Base-by-base conservation (phyloP, 2,797 vertebrate genomes). In the Sylvia borin region DNA sequence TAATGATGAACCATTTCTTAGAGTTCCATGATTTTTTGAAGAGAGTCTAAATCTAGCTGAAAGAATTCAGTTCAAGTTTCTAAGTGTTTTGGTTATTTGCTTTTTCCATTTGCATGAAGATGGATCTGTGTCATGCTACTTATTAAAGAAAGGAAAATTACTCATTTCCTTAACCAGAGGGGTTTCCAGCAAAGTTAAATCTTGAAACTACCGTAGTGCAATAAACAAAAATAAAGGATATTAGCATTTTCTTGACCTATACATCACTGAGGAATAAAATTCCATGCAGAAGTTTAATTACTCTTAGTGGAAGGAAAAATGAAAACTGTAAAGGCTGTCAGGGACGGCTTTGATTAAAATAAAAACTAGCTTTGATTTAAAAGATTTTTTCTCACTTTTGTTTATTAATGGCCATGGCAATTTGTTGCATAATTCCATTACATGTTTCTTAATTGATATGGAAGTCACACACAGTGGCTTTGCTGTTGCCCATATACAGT, bases 401-500 rank as follows among this genome's bases (percentile, higher is more conserved):
- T 68, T 65, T 90, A 86, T 67, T 87, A 93, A 71, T 61, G 73
- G 5, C 9, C 25, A 54, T 42, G 83, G 8, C 5, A 77, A 77
- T 84, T 77, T 72, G 5, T 48, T 80, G 74, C 4, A 1, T 51
- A 90, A 79, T 87, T 82, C 20, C 70, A 79, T 22, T 50, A 77
- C 26, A 50, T 5, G 10, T 75, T 93, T 95, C 80, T 81, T 93
- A 77, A 74, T 36, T 80, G 67, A 84, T 81, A 36, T 71, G 80
- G 29, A 88, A 95, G 45, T 34, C 12, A 58, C 22, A 65, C 55
- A 70, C 20, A 50, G 8, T 43, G n/a, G 84, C 73, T 92, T 86
- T 83, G 34, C 47, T 91, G 68, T 85, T 94, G 70, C 47, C 84
- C 62, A 48, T 78, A 95, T 38, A 78, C 47, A 92, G 93, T 97